A percentile compares a stretch with the other conserved stretches of the same genome.
Conservation (phyloP, 2,113 vertebrate species). For the Eubucco bourcierii region DNA sequence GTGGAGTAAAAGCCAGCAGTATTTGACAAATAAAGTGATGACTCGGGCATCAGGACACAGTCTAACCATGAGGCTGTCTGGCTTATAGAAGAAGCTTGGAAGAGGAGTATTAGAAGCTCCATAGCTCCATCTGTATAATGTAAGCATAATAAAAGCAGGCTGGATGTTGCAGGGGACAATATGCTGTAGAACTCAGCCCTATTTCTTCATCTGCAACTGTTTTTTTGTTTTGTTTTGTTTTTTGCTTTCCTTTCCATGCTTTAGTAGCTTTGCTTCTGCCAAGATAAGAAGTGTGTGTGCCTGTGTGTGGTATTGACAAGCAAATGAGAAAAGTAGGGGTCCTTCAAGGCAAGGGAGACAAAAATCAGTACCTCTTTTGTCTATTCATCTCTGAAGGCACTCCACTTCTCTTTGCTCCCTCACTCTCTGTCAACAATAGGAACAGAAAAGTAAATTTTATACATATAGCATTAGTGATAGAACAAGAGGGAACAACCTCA, state of each 20-base stretch:
- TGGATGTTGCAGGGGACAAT: not conserved
- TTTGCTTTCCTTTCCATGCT: not conserved
- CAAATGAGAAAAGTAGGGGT: not conserved
- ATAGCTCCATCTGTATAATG: not conserved
- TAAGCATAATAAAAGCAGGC: not conserved
- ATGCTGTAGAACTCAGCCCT: not conserved
- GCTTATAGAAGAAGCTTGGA: not conserved
- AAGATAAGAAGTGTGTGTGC: rapidly evolving
- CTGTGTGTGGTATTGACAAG: not conserved
- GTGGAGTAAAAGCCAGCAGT: not conserved
- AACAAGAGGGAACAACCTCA: no score
- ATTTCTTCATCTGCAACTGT: not conserved
- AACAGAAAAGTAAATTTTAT: not conserved
- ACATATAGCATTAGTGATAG: no score
- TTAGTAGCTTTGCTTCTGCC: not conserved
- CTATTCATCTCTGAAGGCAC: not conserved
- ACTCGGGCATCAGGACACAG: not conserved
- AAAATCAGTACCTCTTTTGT: not conserved
- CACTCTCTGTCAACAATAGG: not conserved
- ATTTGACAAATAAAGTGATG: not conserved
- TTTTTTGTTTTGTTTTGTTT: not conserved
- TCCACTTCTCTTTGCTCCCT: not conserved
- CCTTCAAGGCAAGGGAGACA: not conserved
- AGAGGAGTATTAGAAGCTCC: not conserved
- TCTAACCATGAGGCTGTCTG: not conserved